phyloP scores from a whole-genome alignment of 2,113 vertebrate species.

The Jaculus jaculus region DNA sequence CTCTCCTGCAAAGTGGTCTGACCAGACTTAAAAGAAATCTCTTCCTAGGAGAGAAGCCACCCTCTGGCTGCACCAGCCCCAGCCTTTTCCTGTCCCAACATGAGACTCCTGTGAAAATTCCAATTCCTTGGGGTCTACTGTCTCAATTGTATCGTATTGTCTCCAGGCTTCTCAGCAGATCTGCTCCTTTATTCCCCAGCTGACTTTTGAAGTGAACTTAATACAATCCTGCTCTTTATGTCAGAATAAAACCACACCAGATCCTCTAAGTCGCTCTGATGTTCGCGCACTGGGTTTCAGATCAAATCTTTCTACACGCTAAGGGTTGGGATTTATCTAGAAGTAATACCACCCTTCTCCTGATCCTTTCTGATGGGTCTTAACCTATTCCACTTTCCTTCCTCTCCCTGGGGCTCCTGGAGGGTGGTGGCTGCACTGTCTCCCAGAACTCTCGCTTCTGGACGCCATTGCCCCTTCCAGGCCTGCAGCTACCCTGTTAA shows the following conservation, averaged over 20 bases:
- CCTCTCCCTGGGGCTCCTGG: background rate
- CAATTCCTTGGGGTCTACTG: no score
- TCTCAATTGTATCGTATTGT: background rate
- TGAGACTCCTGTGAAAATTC: no score
- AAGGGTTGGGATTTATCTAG: background rate
- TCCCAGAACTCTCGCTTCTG: accelerated
- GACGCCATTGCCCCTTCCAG: background rate
- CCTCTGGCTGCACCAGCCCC: no score
- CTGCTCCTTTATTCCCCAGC: background rate
- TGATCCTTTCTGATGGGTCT: background rate
- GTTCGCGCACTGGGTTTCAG: background rate
- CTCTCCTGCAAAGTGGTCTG: no score
- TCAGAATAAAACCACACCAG: background rate
- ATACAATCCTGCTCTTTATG: background rate
- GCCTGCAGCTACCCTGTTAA: background rate
- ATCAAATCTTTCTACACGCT: background rate
- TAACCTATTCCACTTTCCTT: background rate
- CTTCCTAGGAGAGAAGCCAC: no score
- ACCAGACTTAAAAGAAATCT: no score
- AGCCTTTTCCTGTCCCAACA: no score
- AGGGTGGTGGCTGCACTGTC: accelerated
- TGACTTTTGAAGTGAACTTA: background rate
- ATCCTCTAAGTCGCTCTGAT: background rate
- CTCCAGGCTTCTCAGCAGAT: background rate
- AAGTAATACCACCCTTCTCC: accelerated